Evolutionary conservation across 1,140 invertebrate species (phyloP).

Genomic region (Penaeus japonicus): DNA sequence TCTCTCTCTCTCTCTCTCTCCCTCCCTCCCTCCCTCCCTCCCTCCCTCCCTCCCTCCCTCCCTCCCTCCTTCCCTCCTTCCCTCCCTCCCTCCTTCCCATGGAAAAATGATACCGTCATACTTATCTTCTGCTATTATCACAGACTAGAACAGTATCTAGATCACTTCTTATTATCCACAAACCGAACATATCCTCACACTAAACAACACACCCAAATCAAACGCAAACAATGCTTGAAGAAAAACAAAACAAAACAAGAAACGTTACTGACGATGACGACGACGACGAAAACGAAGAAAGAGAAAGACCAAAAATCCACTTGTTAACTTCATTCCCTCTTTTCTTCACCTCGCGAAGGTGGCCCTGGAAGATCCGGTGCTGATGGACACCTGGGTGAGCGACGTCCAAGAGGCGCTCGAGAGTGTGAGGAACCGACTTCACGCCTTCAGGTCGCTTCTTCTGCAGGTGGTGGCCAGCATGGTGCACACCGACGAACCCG

Average conservation of each 20-base stretch:
- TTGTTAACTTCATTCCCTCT: not conserved
- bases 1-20: not conserved
- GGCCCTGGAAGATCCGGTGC: slow-evolving; percentile 14
- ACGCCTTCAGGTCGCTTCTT: slow-evolving; percentile 30
- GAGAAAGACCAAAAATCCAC: not conserved
- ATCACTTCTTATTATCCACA: no score
- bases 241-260: not conserved
- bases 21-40: not conserved
- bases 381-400: slow-evolving; percentile 38
- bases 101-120: no score
- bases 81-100: not conserved
- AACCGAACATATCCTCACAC: no score
- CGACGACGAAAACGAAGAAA: not conserved
- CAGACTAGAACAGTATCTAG: no score
- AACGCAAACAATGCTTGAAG: not conserved
- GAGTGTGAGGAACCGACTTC: not conserved
- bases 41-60: not conserved
- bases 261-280: not conserved
- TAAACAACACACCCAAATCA: no score
- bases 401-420: not conserved
- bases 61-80: not conserved
- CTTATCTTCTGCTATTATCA: no score
- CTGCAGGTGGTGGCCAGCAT: not conserved
- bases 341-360: not conserved
- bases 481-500: no score